Evolutionary conservation across 2,797 vertebrate genomes (phyloP).

Genomic region (Chelidonichthys spinosus): DNA sequence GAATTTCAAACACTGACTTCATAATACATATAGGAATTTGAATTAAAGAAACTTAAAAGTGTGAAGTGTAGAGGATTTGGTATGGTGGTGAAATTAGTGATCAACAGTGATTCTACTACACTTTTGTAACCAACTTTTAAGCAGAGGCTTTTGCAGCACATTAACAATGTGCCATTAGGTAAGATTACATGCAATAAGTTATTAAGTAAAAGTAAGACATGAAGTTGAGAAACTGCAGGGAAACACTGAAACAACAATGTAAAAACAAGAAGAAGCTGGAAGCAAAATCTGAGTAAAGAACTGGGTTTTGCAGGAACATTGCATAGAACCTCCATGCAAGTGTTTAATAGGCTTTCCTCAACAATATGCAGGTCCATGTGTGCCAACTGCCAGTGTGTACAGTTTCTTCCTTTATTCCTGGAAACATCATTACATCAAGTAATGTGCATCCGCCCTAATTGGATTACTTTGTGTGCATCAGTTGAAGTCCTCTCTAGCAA

Average conservation of each 20-base stretch:
- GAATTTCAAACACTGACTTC: too few relatives aligned
- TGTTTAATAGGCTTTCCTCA: not conserved
- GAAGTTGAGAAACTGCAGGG: not conserved
- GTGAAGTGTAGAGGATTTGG: not conserved
- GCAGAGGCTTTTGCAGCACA: not conserved
- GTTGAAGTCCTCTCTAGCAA: not conserved
- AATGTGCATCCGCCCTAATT: not conserved
- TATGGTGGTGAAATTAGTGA: not conserved
- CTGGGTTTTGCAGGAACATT: not conserved
- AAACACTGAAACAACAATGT: not conserved
- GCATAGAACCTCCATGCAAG: not conserved
- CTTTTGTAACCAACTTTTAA: too few relatives aligned
- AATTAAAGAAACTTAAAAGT: too few relatives aligned
- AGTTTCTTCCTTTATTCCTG: slow-evolving; percentile 1
- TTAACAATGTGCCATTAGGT: not conserved
- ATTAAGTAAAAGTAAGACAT: not conserved
- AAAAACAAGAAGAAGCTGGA: not conserved
- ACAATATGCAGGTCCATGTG: not conserved
- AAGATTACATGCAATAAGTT: not conserved
- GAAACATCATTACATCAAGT: not conserved
- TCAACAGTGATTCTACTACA: not conserved
- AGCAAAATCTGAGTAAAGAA: not conserved
- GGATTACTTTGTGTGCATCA: not conserved
- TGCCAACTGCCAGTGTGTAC: not conserved
- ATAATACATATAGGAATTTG: too few relatives aligned